Percentiles rank a stretch among this genome's conserved stretches.
phyloP scores from a whole-genome alignment of 2,797 vertebrate species.

The Brachymystax lenok region DNA sequence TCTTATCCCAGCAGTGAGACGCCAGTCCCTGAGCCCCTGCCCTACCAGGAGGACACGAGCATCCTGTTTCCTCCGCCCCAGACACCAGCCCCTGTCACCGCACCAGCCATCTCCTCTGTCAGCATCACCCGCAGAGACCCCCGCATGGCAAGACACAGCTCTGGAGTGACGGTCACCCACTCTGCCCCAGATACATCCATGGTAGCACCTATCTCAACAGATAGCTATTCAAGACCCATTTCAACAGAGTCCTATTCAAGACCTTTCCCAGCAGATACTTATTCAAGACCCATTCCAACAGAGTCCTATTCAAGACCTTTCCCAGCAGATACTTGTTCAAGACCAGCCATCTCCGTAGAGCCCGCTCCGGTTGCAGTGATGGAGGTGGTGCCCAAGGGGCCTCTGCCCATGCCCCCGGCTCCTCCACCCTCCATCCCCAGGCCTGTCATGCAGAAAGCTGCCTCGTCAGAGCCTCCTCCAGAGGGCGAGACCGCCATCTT shows the following conservation, averaged over 20 bases:
- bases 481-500: slow-evolving; percentile 93
- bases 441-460: slow-evolving; percentile 45
- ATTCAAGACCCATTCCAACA: background rate
- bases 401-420: slow-evolving; percentile 69
- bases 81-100: slow-evolving; percentile 40
- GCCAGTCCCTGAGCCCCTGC: slow-evolving; percentile 56
- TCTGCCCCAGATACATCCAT: slow-evolving; percentile 55
- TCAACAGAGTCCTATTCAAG: background rate
- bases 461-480: slow-evolving; percentile 77
- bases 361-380: slow-evolving; percentile 17
- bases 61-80: slow-evolving; percentile 50
- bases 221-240: background rate
- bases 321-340: background rate
- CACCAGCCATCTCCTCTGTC: slow-evolving; percentile 78
- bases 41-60: slow-evolving; percentile 63
- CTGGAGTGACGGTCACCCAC: slow-evolving; percentile 39
- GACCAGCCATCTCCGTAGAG: slow-evolving; percentile 39
- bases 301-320: background rate
- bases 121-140: slow-evolving; percentile 91
- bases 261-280: background rate
- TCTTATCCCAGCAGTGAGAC: slow-evolving; percentile 53
- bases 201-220: background rate
- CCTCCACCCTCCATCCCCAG: slow-evolving; percentile 45
- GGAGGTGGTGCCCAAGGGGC: slow-evolving; percentile 53
- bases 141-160: slow-evolving; percentile 81